Base-by-base conservation (phyloP, 2,888 invertebrate species). In the Cynaeus angustus region DNA sequence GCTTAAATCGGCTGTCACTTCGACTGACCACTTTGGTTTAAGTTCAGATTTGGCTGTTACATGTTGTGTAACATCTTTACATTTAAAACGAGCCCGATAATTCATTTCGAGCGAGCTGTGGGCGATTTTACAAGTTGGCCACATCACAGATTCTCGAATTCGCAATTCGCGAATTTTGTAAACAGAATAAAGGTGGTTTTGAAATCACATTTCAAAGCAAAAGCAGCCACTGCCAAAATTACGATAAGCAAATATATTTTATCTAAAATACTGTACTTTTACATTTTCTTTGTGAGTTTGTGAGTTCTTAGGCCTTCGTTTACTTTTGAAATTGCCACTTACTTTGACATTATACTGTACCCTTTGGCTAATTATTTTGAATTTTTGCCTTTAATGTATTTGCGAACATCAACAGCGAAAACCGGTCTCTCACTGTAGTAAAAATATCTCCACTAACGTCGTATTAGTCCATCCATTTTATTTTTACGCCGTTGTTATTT, bases 1-100 rank as follows among this genome's bases (percentile, higher is more conserved):
- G 59, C 56, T 56, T 56, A 43, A 43, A 43, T 56, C 56, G 43
- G 56, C 41, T 59, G 59, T 59, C 59, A 59, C 43, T 14, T 30
- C 14, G 4, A 58, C 30, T 59, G 46, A 59, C 59, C 59, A 43
- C 46, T 46, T 45, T 46, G 45, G 30, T 45, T 56, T 46, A 9
- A 30, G 30, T 13, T 14, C n/a, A 56, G 26, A 43, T 56, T 41
- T 6, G 43, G 12, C 26, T 10, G 12, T 43, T 33, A 41, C 41
- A 13, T 12, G 41, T 33, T 33, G 6, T 33, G 7, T 33, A 33
- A 9, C 6, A 33, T 33, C 33, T 33, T 33, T 33, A 12, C 2
- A 3, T 12, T 13, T 2, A 41, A 41, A 41, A 41, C 41, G 41
- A 8, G 7, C 1, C 37, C n/a, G 37, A 1, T 13, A 10, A 13